Evolutionary conservation across 2,888 invertebrate species (phyloP).

Genomic region (Poecilus cupreus): DNA sequence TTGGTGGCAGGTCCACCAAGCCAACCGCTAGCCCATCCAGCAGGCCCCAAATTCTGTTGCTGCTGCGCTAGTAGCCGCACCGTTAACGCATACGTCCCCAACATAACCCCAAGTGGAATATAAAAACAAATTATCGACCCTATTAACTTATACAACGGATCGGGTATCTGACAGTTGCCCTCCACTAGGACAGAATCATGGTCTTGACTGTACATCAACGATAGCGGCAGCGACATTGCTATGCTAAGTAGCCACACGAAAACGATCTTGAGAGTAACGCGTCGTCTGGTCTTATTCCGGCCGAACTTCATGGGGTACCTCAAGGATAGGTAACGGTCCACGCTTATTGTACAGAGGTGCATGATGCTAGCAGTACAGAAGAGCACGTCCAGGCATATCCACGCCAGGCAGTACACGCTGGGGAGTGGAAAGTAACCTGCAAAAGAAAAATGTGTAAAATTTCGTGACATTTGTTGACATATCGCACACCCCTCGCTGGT

Average conservation of each 20-base stretch:
- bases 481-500: too few species aligned
- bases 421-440: conserved; percentile 89
- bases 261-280: conserved; percentile 91
- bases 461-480: too few species aligned
- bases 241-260: conserved; percentile 96
- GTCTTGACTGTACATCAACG: conserved; percentile 90
- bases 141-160: conserved; percentile 91
- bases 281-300: conserved; percentile 88
- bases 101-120: conserved; percentile 95
- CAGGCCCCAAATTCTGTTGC: conserved; percentile 81
- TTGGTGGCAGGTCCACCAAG: conserved; percentile 75
- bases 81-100: conserved; percentile 95
- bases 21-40: conserved; percentile 87
- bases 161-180: conserved; percentile 91
- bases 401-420: conserved; percentile 90
- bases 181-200: conserved; percentile 88
- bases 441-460: conserved; percentile 56
- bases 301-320: conserved; percentile 96
- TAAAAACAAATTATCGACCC: conserved; percentile 97
- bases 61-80: conserved; percentile 90
- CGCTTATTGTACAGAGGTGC: conserved; percentile 97
- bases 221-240: conserved; percentile 92
- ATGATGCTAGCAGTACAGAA: conserved; percentile 98
- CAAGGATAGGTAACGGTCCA: conserved; percentile 94
- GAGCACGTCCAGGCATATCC: conserved; percentile 96